These are phyloP conservation scores for Teinopalpus imperialis DNA, from an alignment of 2,888 invertebrate species.

Conservation along the genomic window DNA sequence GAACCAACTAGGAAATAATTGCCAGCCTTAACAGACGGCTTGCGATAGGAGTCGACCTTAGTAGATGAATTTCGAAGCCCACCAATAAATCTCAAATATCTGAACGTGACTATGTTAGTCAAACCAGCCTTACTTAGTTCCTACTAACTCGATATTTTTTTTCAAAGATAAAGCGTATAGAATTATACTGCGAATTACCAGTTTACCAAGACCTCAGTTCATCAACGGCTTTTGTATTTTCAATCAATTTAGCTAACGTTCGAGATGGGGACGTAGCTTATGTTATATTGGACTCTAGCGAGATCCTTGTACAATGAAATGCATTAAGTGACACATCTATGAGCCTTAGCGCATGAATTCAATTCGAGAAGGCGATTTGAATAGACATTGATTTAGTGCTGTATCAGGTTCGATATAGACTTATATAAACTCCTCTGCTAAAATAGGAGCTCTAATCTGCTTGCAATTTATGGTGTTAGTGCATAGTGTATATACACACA, in stretches of 20 bases:
- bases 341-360: slow-evolving; percentile 73
- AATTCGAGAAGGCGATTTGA: slow-evolving; percentile 46
- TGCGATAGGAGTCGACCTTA: too few species aligned
- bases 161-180: slow-evolving; percentile 6
- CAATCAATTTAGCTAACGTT: not conserved
- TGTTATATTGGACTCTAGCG: slow-evolving; percentile 43
- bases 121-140: slow-evolving; percentile 3
- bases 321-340: slow-evolving; percentile 74
- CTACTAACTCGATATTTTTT: slow-evolving; percentile 1
- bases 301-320: slow-evolving; percentile 75
- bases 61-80: too few species aligned
- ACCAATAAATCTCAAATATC: too few species aligned
- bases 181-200: slow-evolving; percentile 4
- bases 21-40: too few species aligned
- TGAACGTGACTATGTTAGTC: not conserved
- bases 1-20: too few species aligned
- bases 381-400: slow-evolving; percentile 28
- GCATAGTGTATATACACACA: not conserved
- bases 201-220: not conserved
- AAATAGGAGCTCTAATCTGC: not conserved
- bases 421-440: slow-evolving; percentile 6
- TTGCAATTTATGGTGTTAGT: not conserved
- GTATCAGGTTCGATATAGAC: slow-evolving; percentile 16
- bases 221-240: not conserved
- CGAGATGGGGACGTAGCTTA: slow-evolving; percentile 30